Base-by-base conservation (phyloP, 2,113 vertebrate species). In the Myotis brandtii region DNA sequence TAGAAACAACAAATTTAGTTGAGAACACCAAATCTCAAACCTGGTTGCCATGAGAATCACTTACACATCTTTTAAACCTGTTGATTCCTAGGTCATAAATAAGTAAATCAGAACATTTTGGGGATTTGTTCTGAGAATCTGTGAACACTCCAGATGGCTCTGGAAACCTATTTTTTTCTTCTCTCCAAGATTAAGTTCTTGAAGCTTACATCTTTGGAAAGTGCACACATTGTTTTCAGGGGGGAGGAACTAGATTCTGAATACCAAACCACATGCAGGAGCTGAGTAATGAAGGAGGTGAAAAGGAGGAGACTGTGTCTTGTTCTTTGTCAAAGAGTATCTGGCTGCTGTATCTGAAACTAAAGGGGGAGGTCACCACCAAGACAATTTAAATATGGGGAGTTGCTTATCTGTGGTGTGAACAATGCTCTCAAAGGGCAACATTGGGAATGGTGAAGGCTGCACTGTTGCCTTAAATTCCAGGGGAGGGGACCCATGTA, bases 231-330 rank as follows among this genome's bases (percentile, higher is more conserved):
- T 95, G 56, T 94, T 97, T 27, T 67, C 84, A 80, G 76, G 93
- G 94, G 87, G 67, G 59, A 88, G 18, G 86, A 97, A 97, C 81
- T 95, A 94, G 81, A 96, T 66, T 93, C 91, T 97, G 95, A 98
- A 96, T 96, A 96, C 91, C 91, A 93, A 96, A 93, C 91, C 0
- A 79, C 93, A 91, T 97, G 69, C 90, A 91, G 84, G 91, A 95
- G 80, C 96, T 96, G 95, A 97, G 92, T 96, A 97, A 97, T 97
- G 90, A 94, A 77, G 95, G 96, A 97, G 94, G 95, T 93, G 84
- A 86, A 94, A 97, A 94, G 97, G 97, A 97, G 95, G 94, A 95
- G 96, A 80, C 2, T 30, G 5, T 21, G 25, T 84, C 40, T 62
- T 87, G 27, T 37, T 96, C 95, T 97, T 98, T 97, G 95, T 97